Base-by-base conservation (phyloP, 2,113 vertebrate genomes). In the Daboia siamensis region DNA sequence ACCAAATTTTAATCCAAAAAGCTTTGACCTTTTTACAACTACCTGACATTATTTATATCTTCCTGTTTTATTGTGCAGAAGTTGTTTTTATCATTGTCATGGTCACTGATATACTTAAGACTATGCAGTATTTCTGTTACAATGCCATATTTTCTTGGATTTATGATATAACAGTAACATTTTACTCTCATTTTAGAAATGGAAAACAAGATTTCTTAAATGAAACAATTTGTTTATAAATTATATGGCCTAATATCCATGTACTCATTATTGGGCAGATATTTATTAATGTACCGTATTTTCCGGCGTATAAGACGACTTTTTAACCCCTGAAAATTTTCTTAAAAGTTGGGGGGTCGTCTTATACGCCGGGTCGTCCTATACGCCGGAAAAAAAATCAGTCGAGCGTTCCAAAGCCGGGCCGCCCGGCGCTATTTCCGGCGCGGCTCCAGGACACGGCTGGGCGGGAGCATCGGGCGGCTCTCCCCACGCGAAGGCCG, bases 81-180 rank as follows among this genome's bases (percentile, higher is more conserved):
- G 2, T 88, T 11, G 33, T 93, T 93, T 94, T 55, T 54, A 48
- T 17, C 33, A 12, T 29, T 56, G 15, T 9, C 57, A 1, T 92
- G 55, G 6, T 24, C 44, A 61, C 64, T 64, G 17, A 94, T 94
- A 90, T 93, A 92, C 8, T 91, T 89, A 90, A 92, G 3, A 0
- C 20, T 90, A 3, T 93, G 33, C 24, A 88, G 23, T 54, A 94
- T 92, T 94, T 93, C 64, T 86, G 51, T 92, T 87, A 86, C 7
- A 95, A 61, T 0, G 0, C 5, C 1, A 23, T 94, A 23, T 92
- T 93, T 93, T 91, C 3, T 87, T 61, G 11, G 4, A 0, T 94
- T 88, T 89, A 89, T 93, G 89, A 91, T 92, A 91, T n/a, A 86
- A 9, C 1, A 89, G n/a, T 91, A 93, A 95, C 93, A 91, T 57